A percentile compares a stretch with the other conserved stretches of the same genome.
Conservation (phyloP, 2,888 invertebrate genomes). For the Drosophila merina region DNA sequence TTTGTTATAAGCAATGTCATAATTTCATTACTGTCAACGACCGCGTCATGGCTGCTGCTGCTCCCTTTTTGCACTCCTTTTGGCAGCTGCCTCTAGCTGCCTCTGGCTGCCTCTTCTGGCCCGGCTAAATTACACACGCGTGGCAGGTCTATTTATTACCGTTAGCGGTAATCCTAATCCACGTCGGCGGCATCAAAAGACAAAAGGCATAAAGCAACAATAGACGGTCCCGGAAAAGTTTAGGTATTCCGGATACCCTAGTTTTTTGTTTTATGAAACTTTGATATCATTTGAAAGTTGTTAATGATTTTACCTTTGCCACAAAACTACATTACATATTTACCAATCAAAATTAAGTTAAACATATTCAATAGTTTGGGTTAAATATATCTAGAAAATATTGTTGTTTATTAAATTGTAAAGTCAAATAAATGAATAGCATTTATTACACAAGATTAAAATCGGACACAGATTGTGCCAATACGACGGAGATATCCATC, state of each 20-base stretch:
- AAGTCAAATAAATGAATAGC: constrained; percentile 11
- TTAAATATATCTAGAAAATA: too few species aligned
- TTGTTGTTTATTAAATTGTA: too few species aligned
- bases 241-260: constrained; percentile 9
- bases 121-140: constrained; percentile 73
- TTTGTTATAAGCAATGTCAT: constrained; percentile 76
- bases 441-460: constrained; percentile 28
- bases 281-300: not conserved
- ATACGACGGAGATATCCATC: constrained; percentile 48
- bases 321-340: too few species aligned
- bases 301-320: too few species aligned
- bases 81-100: constrained; percentile 1
- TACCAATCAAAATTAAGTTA: too few species aligned
- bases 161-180: constrained; percentile 77
- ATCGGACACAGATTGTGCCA: constrained; percentile 34
- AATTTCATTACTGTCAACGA: constrained; percentile 80
- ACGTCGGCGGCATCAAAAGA: constrained; percentile 55
- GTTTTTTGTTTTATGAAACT: not conserved
- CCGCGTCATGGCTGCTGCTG: constrained; percentile 35
- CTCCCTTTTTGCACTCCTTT: constrained; percentile 6
- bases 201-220: constrained; percentile 48
- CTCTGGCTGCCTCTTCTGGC: constrained; percentile 2
- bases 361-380: too few species aligned
- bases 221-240: not conserved
- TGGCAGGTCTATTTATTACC: constrained; percentile 75